phyloP scores from a whole-genome alignment of 2,888 invertebrate genomes.

The Drosophila nr. perissopoda region DNA sequence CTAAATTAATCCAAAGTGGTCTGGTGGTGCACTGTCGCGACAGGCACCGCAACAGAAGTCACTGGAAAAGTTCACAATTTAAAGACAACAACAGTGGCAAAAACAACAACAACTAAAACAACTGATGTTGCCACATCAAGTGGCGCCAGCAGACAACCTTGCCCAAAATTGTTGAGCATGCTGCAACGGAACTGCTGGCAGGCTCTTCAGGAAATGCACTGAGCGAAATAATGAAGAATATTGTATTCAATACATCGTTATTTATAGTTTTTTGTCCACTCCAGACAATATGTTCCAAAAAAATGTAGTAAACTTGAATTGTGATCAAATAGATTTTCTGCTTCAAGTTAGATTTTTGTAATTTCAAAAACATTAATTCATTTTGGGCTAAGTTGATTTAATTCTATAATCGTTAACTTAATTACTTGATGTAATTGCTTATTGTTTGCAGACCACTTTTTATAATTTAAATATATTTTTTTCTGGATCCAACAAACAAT shows the following conservation, averaged over 20 bases:
- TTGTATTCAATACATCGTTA: no score
- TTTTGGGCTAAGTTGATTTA: background rate
- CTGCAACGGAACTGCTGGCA: conserved; percentile 67
- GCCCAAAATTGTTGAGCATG: conserved; percentile 52
- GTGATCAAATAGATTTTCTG: background rate
- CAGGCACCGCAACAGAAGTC: conserved; percentile 54
- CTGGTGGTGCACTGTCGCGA: conserved; percentile 50
- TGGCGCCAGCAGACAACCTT: conserved; percentile 47
- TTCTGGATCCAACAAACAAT: background rate
- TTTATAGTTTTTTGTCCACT: no score
- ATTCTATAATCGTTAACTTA: background rate
- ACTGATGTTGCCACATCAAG: conserved; percentile 44
- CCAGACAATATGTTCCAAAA: no score
- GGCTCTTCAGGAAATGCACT: conserved; percentile 29
- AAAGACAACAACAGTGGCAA: conserved; percentile 46
- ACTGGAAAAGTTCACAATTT: conserved; percentile 67
- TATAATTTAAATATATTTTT: no score
- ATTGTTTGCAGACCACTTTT: background rate
- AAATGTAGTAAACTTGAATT: no score
- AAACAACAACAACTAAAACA: conserved; percentile 32
- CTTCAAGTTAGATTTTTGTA: no score
- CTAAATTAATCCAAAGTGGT: conserved; percentile 76
- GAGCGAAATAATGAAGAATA: background rate
- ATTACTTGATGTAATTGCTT: background rate
- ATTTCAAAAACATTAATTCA: background rate